A percentile compares a stretch with the other conserved stretches of the same genome.
phyloP scores from a whole-genome alignment of 1,140 invertebrate species.

The Ylistrum balloti region DNA sequence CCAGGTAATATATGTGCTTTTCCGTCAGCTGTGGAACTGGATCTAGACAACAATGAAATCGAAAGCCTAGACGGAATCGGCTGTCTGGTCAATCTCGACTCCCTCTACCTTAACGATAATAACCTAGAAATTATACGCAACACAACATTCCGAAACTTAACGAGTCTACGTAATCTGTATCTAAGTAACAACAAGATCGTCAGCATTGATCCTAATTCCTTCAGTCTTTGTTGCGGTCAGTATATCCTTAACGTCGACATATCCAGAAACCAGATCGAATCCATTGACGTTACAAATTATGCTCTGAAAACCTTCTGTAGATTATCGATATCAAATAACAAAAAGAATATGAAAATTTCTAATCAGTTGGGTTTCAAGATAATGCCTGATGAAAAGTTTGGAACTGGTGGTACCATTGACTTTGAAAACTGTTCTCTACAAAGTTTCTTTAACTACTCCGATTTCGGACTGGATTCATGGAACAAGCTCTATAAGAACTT shows the following conservation, averaged over 20 bases:
- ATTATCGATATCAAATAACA: conserved; percentile 43
- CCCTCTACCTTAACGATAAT: conserved; percentile 49
- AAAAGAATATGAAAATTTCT: conserved; percentile 38
- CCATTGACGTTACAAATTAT: conserved; percentile 54
- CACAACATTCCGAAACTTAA: conserved; percentile 46
- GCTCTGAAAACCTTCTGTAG: conserved; percentile 52
- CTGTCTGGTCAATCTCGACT: conserved; percentile 49
- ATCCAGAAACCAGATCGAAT: conserved; percentile 32
- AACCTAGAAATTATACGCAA: conserved; percentile 42
- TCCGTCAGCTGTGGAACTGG: conserved; percentile 48
- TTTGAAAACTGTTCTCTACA: conserved; percentile 46
- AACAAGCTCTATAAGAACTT: conserved; percentile 50
- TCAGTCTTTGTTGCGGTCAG: background rate
- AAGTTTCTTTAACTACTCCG: conserved; percentile 49
- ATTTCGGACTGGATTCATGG: conserved; percentile 51
- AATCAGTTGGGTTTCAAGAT: conserved; percentile 43
- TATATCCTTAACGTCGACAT: conserved; percentile 44
- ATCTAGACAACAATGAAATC: conserved; percentile 47
- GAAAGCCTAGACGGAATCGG: conserved; percentile 44
- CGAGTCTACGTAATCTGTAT: conserved; percentile 41
- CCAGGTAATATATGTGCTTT: conserved; percentile 55
- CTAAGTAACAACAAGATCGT: conserved; percentile 46
- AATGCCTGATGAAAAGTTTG: background rate
- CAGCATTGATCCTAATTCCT: conserved; percentile 46
- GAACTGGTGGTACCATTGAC: conserved; percentile 45